Evolutionary conservation across 1,140 invertebrate genomes (phyloP).

Genomic region (Bombus sibiricus): DNA sequence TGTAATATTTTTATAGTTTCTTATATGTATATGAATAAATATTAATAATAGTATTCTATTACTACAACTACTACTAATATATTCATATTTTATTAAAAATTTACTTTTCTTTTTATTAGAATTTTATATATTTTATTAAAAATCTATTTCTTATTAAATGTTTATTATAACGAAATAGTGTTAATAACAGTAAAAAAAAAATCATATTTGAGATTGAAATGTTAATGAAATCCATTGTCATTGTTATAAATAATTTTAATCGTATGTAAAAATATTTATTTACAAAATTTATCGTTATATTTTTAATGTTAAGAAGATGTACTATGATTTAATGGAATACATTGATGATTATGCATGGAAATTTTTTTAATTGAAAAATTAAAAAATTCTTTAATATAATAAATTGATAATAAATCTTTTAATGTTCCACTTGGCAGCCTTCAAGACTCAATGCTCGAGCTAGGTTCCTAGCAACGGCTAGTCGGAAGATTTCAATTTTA

Average conservation of each 20-base stretch:
- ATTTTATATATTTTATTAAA: neutral
- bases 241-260: conserved; percentile 4
- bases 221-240: too few relatives aligned
- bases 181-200: neutral
- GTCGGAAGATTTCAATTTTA: conserved; percentile 84
- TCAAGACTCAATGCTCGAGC: conserved; percentile 84
- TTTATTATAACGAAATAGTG: neutral
- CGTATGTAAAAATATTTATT: conserved; percentile 21
- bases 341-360: neutral
- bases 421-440: conserved; percentile 74
- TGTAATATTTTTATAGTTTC: neutral
- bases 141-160: neutral
- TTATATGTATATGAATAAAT: neutral
- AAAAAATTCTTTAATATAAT: conserved; percentile 33
- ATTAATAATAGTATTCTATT: neutral
- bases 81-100: neutral
- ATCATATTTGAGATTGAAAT: neutral
- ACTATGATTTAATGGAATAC: neutral
- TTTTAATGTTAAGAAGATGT: neutral
- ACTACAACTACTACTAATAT: too few relatives aligned
- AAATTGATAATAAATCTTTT: conserved; percentile 28
- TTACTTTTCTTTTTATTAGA: neutral
- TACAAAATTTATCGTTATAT: conserved; percentile 22
- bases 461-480: conserved; percentile 90
- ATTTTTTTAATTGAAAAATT: conserved; percentile 37